phyloP scores from a whole-genome alignment of 2,113 vertebrate genomes.

The Micronisus gabar region DNA sequence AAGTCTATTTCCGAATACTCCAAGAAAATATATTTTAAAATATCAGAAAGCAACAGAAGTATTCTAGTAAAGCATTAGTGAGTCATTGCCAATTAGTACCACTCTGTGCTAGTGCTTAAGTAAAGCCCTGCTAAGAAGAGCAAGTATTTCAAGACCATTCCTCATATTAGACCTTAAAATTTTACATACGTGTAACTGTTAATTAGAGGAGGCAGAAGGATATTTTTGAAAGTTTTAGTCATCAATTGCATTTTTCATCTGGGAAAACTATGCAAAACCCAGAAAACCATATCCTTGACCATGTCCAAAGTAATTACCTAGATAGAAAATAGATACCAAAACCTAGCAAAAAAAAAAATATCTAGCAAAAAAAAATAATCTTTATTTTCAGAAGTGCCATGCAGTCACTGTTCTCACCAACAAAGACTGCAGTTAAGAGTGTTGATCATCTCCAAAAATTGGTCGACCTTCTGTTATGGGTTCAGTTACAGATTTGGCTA shows the following conservation, averaged over 20 bases:
- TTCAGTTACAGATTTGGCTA: neutral
- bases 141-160: neutral
- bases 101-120: neutral
- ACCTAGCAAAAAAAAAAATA: neutral
- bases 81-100: neutral
- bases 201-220: neutral
- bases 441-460: accelerated
- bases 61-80: too few species aligned
- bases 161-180: too few species aligned
- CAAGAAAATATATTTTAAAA: neutral
- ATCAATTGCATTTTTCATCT: neutral
- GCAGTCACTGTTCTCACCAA: neutral
- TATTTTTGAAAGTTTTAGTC: neutral
- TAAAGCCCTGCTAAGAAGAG: neutral
- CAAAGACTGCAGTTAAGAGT: too few species aligned
- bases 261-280: neutral
- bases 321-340: neutral
- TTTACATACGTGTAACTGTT: neutral
- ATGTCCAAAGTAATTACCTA: accelerated
- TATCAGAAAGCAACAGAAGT: neutral
- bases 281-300: neutral
- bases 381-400: neutral
- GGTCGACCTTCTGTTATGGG: neutral
- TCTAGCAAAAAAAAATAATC: neutral
- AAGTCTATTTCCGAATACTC: neutral